Evolutionary conservation across 1,140 invertebrate genomes (phyloP), one percentile per base, ranked within the genome.

Genomic region (Laupala kohalensis): DNA sequence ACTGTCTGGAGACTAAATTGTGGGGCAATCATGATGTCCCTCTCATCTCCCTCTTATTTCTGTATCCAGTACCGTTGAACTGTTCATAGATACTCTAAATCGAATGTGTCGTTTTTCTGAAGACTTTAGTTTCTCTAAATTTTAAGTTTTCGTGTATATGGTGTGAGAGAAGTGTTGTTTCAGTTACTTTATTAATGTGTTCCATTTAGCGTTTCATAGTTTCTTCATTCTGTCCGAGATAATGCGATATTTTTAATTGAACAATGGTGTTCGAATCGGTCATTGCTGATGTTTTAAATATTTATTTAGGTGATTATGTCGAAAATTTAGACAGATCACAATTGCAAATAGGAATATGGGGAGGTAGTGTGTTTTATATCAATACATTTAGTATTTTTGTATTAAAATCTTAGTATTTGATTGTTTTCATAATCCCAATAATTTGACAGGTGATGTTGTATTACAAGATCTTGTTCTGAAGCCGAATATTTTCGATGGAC

Each of bases 251-350:
- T 13, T 2, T 13, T 19, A 53, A 53, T 53, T 13, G 9, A 1
- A 19, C 19, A 75, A 98, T 98, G 96, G 96, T 99, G 75, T 98
- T 99, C 79, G 96, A 98, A 85, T 90, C 90, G 24, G 83, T 98
- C 69, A 90, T 98, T 25, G 89, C 90, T 13, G 93, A 97, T 82
- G 84, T 98, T 25, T 83, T 98, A 65, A 98, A 98, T 82, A 89
- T 92, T 79, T 92, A 95, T 80, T 84, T 99, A 3, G 95, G 96
- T 63, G 90, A 95, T 79, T 99, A 96, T 83, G 93, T 99, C 24
- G 92, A 98, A 82, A 98, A 98, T 87, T 88, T 99, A 78, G 94
- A 98, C 80, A 88, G 86, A 75, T 92, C 90, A 65, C 95, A 99
- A 80, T 81, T 99, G 63, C 97, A 97, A 83, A 84, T 99, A 73